A percentile compares a stretch with the other conserved stretches of the same genome.
Evolutionary conservation across 2,888 invertebrate genomes (phyloP).

Genomic region (Aelia acuminata): DNA sequence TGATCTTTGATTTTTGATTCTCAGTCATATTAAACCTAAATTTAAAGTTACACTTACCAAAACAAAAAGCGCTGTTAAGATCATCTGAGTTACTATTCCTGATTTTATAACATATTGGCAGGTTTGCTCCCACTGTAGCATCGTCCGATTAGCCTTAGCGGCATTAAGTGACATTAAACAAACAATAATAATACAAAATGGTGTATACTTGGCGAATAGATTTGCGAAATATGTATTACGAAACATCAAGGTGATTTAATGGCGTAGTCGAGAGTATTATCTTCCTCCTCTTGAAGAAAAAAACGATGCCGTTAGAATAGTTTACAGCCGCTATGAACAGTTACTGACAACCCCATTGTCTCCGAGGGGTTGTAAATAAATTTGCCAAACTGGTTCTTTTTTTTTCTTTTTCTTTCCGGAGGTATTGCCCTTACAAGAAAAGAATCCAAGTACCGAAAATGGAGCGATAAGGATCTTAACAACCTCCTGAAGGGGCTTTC

Average conservation of each 20-base stretch:
- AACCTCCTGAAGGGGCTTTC: neutral
- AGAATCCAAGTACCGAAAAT: neutral
- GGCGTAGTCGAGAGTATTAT: neutral
- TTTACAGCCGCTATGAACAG: neutral
- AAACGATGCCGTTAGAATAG: constrained; percentile 19
- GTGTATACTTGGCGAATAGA: neutral
- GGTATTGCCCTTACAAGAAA: neutral
- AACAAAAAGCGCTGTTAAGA: too few relatives aligned
- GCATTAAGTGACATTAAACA: too few relatives aligned
- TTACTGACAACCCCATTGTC: constrained; percentile 2
- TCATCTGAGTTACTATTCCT: too few relatives aligned
- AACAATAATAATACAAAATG: too few relatives aligned
- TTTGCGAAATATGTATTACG: neutral
- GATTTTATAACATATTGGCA: too few relatives aligned
- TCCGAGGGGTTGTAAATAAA: neutral
- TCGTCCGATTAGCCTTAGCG: too few relatives aligned
- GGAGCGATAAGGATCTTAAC: neutral
- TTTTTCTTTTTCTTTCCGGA: neutral
- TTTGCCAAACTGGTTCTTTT: neutral
- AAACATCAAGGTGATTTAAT: neutral
- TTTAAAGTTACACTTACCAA: too few relatives aligned
- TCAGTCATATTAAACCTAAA: too few relatives aligned
- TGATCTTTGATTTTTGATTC: too few relatives aligned
- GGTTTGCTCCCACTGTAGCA: too few relatives aligned
- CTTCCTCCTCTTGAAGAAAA: neutral